These are phyloP conservation scores for Dicyrtomina minuta DNA, from an alignment of 2,888 invertebrate genomes.

Conservation along the genomic window DNA sequence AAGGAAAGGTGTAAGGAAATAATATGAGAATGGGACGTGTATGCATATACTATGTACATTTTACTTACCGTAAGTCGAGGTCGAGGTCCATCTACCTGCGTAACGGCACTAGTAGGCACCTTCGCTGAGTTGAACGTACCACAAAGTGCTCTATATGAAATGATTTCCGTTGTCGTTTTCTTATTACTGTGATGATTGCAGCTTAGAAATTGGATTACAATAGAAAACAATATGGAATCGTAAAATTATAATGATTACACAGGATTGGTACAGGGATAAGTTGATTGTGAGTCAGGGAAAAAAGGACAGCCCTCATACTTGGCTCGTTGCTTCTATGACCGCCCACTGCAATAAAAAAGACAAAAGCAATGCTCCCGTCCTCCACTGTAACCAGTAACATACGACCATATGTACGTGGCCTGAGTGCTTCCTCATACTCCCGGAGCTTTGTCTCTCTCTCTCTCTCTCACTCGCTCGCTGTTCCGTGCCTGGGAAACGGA, in stretches of 20 bases:
- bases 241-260: slow-evolving; percentile 17
- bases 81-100: too few relatives aligned
- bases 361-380: slow-evolving; percentile 23
- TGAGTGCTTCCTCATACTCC: neutral
- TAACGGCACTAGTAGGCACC: too few relatives aligned
- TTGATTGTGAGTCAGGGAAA: slow-evolving; percentile 25
- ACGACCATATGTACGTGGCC: neutral
- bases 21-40: neutral
- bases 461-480: neutral
- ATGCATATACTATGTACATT: neutral
- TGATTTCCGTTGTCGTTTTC: too few relatives aligned
- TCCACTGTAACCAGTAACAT: too few relatives aligned
- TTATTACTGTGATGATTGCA: too few relatives aligned
- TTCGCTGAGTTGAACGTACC: too few relatives aligned
- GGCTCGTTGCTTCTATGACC: slow-evolving; percentile 13
- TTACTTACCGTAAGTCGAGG: too few relatives aligned
- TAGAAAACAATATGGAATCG: slow-evolving; percentile 17
- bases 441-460: neutral
- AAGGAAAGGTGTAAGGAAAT: neutral
- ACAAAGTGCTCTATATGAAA: too few relatives aligned
- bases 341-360: slow-evolving; percentile 33
- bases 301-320: slow-evolving; percentile 30
- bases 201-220: too few relatives aligned
- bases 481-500: neutral
- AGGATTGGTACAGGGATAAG: slow-evolving; percentile 30